phyloP scores from a whole-genome alignment of 2,888 invertebrate species.

The Phyto melanocephala region DNA sequence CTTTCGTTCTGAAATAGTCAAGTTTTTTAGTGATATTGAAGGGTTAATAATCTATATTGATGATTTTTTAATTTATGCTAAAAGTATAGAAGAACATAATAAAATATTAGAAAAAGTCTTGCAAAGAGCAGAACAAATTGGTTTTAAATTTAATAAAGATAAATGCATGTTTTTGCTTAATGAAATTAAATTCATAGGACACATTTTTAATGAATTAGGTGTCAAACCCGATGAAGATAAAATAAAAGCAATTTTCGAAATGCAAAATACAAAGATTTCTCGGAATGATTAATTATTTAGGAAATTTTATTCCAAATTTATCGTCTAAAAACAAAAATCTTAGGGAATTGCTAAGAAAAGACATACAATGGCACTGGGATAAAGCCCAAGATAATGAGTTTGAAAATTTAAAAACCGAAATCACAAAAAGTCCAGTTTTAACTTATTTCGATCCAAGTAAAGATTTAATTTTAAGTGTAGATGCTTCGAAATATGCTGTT shows the following conservation, averaged over 20 bases:
- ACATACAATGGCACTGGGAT: constrained; percentile 54
- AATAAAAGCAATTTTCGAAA: constrained; percentile 20
- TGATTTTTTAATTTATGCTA: constrained; percentile 28
- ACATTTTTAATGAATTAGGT: constrained; percentile 27
- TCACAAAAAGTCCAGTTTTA: constrained; percentile 27
- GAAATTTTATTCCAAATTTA: constrained; percentile 37
- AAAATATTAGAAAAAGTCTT: constrained; percentile 18
- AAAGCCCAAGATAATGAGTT: constrained; percentile 24
- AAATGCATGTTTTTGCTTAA: not conserved
- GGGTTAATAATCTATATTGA: constrained; percentile 59
- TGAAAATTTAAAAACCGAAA: constrained; percentile 28
- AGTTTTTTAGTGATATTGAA: constrained; percentile 44
- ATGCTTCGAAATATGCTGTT: constrained; percentile 55
- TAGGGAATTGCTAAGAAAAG: not conserved
- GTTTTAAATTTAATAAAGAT: not conserved
- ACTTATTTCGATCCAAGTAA: constrained; percentile 46
- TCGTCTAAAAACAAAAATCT: not conserved
- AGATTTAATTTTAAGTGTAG: constrained; percentile 29
- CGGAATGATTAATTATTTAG: constrained; percentile 63
- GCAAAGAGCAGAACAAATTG: not conserved
- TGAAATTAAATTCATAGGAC: constrained; percentile 49
- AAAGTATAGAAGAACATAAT: not conserved
- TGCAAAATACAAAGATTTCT: constrained; percentile 49
- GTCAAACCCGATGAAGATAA: constrained; percentile 28
- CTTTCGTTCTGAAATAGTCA: constrained; percentile 29